These are phyloP conservation scores for Tyto alba DNA, from an alignment of 2,113 vertebrate genomes.

Conservation along the genomic window DNA sequence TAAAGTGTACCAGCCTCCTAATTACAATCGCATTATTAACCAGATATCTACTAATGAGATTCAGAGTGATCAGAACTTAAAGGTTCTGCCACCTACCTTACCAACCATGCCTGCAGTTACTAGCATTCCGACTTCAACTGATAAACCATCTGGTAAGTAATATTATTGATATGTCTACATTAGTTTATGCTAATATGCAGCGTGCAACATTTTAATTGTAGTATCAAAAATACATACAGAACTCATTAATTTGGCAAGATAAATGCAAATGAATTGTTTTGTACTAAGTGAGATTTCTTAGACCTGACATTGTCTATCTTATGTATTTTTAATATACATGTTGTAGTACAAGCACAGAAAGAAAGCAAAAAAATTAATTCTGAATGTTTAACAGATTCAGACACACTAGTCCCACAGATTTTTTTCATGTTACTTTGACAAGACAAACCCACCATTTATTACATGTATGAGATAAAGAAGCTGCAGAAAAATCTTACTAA, in stretches of 20 bases:
- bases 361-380: neutral
- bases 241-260: neutral
- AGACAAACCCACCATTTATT: neutral
- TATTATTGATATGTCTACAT: neutral
- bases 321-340: neutral
- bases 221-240: neutral
- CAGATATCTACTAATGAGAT: conserved; percentile 97
- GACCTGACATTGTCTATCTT: neutral
- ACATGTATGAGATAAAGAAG: neutral
- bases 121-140: conserved; percentile 85
- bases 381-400: neutral
- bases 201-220: neutral
- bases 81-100: conserved; percentile 80
- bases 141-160: conserved; percentile 93
- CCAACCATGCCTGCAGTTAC: conserved; percentile 92
- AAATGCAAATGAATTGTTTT: neutral
- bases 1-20: conserved; percentile 80
- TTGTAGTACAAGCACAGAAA: neutral
- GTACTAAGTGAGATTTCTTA: neutral
- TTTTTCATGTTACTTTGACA: neutral
- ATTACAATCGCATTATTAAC: conserved; percentile 82
- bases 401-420: neutral
- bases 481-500: neutral
- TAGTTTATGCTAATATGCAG: neutral
- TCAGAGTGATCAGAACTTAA: conserved; percentile 93